phyloP scores from a whole-genome alignment of 2,888 invertebrate genomes.

The Xylota sylvarum region DNA sequence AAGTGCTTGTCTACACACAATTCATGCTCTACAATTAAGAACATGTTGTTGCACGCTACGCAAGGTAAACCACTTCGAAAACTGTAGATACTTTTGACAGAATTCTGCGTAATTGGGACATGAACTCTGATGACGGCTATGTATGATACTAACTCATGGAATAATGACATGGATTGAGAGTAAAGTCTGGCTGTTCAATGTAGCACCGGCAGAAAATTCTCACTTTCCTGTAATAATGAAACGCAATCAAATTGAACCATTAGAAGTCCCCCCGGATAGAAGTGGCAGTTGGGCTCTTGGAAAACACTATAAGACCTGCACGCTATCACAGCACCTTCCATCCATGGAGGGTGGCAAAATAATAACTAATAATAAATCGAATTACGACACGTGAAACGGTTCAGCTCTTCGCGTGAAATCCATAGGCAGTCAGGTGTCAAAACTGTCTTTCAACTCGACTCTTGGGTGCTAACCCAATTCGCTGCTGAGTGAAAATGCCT shows the following conservation, averaged over 20 bases:
- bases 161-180: no score
- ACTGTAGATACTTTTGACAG: not conserved
- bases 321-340: constrained; percentile 52
- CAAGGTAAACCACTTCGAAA: constrained; percentile 19
- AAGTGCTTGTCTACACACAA: constrained; percentile 6
- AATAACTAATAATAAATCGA: constrained; percentile 75
- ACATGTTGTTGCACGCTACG: constrained; percentile 1
- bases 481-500: constrained; percentile 32
- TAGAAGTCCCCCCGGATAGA: constrained; percentile 32
- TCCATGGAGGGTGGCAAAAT: constrained; percentile 32
- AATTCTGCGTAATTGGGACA: constrained; percentile 2
- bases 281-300: constrained; percentile 42
- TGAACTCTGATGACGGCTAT: no score
- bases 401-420: constrained; percentile 23
- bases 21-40: constrained; percentile 22
- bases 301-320: constrained; percentile 50
- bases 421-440: constrained; percentile 69
- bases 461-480: constrained; percentile 53
- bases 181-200: constrained; percentile 30
- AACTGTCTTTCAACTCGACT: constrained; percentile 50
- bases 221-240: constrained; percentile 29
- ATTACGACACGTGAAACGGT: constrained; percentile 69
- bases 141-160: no score
- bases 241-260: constrained; percentile 73
- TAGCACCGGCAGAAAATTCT: not conserved